Evolutionary conservation across 2,888 invertebrate species (phyloP), one percentile per base, ranked within the genome.

Genomic region (Rhopalosiphum nymphaeae): DNA sequence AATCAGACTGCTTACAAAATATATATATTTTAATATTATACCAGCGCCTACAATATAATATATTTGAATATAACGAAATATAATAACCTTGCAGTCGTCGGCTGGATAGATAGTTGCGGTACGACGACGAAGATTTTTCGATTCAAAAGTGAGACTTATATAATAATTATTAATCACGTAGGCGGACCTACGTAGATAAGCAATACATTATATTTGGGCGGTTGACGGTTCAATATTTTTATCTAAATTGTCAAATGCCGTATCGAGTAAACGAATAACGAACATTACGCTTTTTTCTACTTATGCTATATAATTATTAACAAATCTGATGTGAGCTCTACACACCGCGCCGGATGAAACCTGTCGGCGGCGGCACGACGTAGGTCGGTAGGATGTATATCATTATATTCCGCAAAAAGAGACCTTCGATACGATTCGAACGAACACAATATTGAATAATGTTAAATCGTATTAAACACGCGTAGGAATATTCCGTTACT

Each of bases 401-500:
- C 2, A n/a, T 85, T 84, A 42, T 49, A 85, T 78, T 78, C 78
- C 36, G 44, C 7, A 86, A 78, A 46, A 67, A 36, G 49, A 91
- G 67, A 91, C 90, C 67, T 78, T 78, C 49, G 67, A 78, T 53
- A 49, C 90, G 89, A 61, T 67, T 61, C 21, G 10, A 46, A 13
- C 36, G 29, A 46, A 78, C 21, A n/a, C 78, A 78, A 78, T 36
- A 53, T 53, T 10, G 36, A 78, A 78, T 78, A 91, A 91, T 91
- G 78, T 90, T 16, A 46, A 46, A 67, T 67, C 36, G 11, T 10
- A 90, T 90, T 61, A 90, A 67, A 36, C n/a, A 29, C 11, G 10
- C 25, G 26, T 46, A 61, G 16, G 46, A 57, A 49, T 49, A 91
- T 67, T 91, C 90, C 90, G 90, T 91, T 91, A 78, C 44, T 78